phyloP scores from a whole-genome alignment of 1,140 invertebrate species.

The Sminthurides bifidus region DNA sequence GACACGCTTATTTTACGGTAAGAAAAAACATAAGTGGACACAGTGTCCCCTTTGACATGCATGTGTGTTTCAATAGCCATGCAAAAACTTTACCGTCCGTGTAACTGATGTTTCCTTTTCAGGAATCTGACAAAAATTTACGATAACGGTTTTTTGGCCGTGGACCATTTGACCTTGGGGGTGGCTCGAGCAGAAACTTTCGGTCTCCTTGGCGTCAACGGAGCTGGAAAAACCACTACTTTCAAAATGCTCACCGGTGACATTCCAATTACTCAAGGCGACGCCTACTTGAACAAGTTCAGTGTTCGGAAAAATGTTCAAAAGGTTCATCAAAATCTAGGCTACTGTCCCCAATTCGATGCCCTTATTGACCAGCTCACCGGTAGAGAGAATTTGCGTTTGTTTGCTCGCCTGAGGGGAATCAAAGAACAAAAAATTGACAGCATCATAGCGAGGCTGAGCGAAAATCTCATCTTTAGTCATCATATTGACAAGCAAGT shows the following conservation, averaged over 20 bases:
- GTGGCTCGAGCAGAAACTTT: conserved; percentile 11
- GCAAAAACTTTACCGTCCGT: neutral
- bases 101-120: conserved; percentile 10
- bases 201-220: conserved; percentile 31
- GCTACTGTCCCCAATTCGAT: conserved; percentile 46
- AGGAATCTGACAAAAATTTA: conserved; percentile 13
- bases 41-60: too few relatives aligned
- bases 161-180: conserved; percentile 10
- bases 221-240: conserved; percentile 36
- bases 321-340: conserved; percentile 34
- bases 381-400: conserved; percentile 43
- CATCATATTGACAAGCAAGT: conserved; percentile 39
- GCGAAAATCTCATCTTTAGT: conserved; percentile 35
- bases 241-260: conserved; percentile 45
- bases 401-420: conserved; percentile 45
- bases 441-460: conserved; percentile 35
- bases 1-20: conserved; percentile 13
- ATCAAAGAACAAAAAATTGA: conserved; percentile 36
- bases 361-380: conserved; percentile 45
- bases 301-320: conserved; percentile 36
- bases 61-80: too few relatives aligned
- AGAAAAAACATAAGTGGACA: neutral
- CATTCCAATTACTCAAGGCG: conserved; percentile 39
- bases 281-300: conserved; percentile 41
- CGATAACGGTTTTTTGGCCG: conserved; percentile 35